These are phyloP conservation scores for Mustela nigripes DNA, from an alignment of 2,113 vertebrate genomes.

Conservation along the genomic window DNA sequence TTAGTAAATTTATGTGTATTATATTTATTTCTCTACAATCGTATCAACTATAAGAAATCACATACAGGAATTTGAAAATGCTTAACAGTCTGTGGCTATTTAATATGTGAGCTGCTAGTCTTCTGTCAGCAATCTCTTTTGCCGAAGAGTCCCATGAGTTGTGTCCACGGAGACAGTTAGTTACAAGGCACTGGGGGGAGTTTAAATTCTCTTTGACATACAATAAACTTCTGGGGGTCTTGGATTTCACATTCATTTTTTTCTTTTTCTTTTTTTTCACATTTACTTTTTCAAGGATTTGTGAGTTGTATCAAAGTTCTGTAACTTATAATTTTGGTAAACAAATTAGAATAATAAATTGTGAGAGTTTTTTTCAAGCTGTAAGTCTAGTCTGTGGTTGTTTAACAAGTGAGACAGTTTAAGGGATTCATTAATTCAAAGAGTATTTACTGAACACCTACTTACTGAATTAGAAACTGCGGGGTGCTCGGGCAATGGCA, in stretches of 20 bases:
- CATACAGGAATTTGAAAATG: neutral
- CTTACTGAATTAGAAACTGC: neutral
- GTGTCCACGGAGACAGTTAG: neutral
- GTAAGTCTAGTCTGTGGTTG: neutral
- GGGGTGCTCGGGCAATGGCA: neutral
- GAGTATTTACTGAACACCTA: neutral
- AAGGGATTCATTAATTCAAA: neutral
- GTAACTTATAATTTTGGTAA: neutral
- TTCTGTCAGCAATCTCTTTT: neutral
- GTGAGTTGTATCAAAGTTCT: neutral
- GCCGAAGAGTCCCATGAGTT: neutral
- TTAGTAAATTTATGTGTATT: neutral
- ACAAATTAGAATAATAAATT: neutral
- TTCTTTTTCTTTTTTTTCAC: neutral
- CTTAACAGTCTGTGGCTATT: neutral
- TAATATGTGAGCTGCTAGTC: neutral
- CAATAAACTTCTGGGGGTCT: neutral
- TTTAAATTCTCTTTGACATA: neutral
- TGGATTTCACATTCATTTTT: neutral
- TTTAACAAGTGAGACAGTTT: conserved; percentile 7
- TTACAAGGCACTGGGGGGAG: neutral
- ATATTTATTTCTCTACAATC: neutral
- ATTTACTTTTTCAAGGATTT: neutral
- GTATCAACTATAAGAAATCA: neutral
- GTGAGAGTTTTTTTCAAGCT: neutral